Evolutionary conservation across 2,113 vertebrate genomes (phyloP).

Genomic region (Axis porcinus): DNA sequence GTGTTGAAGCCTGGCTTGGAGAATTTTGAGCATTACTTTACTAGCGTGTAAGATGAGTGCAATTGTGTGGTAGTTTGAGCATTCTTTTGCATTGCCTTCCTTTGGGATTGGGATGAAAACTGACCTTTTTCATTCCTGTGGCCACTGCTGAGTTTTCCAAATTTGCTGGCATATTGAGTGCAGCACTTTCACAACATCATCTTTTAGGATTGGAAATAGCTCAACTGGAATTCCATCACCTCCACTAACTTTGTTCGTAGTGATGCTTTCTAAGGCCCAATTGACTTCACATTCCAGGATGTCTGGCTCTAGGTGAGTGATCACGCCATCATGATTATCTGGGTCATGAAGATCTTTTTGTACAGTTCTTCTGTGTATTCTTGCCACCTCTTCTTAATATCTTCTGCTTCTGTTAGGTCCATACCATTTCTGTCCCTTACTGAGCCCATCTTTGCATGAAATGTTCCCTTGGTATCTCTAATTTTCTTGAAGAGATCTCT

Average conservation of each 20-base stretch:
- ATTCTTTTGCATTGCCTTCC: background rate
- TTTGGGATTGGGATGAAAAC: background rate
- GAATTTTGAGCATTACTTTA: background rate
- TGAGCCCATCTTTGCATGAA: background rate
- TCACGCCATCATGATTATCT: background rate
- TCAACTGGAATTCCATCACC: background rate
- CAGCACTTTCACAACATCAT: background rate
- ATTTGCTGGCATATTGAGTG: background rate
- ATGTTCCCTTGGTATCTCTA: background rate
- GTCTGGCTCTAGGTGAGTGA: background rate
- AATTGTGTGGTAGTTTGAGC: background rate
- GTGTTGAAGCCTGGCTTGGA: background rate
- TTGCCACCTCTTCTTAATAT: background rate
- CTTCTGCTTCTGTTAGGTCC: background rate
- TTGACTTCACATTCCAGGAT: background rate
- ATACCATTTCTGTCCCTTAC: background rate
- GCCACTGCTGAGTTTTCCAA: fast-evolving
- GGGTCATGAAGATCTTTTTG: background rate
- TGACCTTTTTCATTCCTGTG: background rate
- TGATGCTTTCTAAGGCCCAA: background rate
- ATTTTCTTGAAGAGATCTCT: background rate
- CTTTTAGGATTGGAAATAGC: background rate
- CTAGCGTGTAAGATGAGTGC: background rate
- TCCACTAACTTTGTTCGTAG: background rate
- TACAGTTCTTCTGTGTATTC: background rate